Evolutionary conservation across 2,888 invertebrate genomes (phyloP), one percentile per base, ranked within the genome.

Genomic region (Harpalus rubripes): DNA sequence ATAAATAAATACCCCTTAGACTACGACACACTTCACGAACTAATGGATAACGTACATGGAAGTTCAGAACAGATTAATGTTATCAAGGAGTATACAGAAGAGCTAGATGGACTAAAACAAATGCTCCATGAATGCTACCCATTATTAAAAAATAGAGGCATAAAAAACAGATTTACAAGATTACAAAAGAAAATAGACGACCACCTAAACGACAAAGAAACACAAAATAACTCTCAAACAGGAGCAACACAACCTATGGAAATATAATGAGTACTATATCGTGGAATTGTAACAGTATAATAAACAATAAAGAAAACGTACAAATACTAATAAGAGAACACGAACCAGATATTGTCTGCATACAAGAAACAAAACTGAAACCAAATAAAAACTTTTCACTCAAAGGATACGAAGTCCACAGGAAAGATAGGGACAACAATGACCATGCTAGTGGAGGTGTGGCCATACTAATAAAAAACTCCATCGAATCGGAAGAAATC

Each of bases 241-340:
- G 18, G 3, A 16, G 8, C 61, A 16, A n/a, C 16, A 61, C n/a
- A n/a, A n/a, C n/a, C n/a, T n/a, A n/a, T n/a, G n/a, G n/a, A n/a
- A n/a, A n/a, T n/a, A n/a, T n/a, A n/a, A n/a, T n/a, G n/a, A n/a
- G n/a, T n/a, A n/a, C n/a, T n/a, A n/a, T n/a, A n/a, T n/a, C n/a
- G n/a, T n/a, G n/a, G n/a, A n/a, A n/a, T n/a, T n/a, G n/a, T n/a
- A n/a, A n/a, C n/a, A n/a, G n/a, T n/a, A n/a, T n/a, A n/a, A n/a
- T n/a, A n/a, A n/a, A n/a, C n/a, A 61, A 61, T 61, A 61, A 61
- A 61, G 16, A n/a, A 61, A 18, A 61, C 15, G 16, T 65, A 65
- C 63, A 65, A 65, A 7, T 65, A 65, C 5, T 65, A 18, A 26
- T 65, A 65, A 65, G 12, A 7, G 63, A 65, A 26, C 26, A 65